A percentile compares a stretch with the other conserved stretches of the same genome.
phyloP scores from a whole-genome alignment of 1,140 invertebrate genomes.

The Psix sp. region DNA sequence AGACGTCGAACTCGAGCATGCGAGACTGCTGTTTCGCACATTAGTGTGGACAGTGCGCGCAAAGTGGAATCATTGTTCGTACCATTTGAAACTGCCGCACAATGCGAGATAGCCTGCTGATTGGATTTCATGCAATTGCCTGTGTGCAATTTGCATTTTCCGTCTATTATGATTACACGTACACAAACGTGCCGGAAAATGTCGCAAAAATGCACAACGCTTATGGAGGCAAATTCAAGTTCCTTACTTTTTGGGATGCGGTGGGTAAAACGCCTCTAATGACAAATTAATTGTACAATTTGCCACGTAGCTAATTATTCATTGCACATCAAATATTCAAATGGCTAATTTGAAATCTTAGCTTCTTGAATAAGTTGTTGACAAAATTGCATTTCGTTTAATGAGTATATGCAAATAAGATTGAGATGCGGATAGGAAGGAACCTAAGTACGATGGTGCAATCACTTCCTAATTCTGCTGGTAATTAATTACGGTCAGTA shows the following conservation, averaged over 20 bases:
- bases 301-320: too few species aligned
- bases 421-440: too few species aligned
- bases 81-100: slow-evolving; percentile 34
- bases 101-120: slow-evolving; percentile 73
- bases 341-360: too few species aligned
- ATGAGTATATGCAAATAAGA: too few species aligned
- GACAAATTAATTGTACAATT: too few species aligned
- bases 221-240: slow-evolving; percentile 90
- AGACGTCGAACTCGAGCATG: slow-evolving; percentile 18
- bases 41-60: slow-evolving; percentile 10
- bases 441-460: too few species aligned
- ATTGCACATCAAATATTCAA: too few species aligned
- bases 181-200: slow-evolving; percentile 81
- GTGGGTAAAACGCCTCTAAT: slow-evolving; percentile 86
- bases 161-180: slow-evolving; percentile 85
- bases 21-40: slow-evolving; percentile 24
- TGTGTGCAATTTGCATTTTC: slow-evolving; percentile 83
- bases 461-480: too few species aligned
- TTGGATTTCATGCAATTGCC: slow-evolving; percentile 81
- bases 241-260: slow-evolving; percentile 89
- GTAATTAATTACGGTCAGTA: too few species aligned
- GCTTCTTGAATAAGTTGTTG: too few species aligned
- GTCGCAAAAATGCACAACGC: slow-evolving; percentile 71
- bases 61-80: slow-evolving; percentile 19
- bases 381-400: too few species aligned